A percentile compares a stretch with the other conserved stretches of the same genome.
Evolutionary conservation across 2,888 invertebrate genomes (phyloP).

Genomic region (Orthosia incerta): DNA sequence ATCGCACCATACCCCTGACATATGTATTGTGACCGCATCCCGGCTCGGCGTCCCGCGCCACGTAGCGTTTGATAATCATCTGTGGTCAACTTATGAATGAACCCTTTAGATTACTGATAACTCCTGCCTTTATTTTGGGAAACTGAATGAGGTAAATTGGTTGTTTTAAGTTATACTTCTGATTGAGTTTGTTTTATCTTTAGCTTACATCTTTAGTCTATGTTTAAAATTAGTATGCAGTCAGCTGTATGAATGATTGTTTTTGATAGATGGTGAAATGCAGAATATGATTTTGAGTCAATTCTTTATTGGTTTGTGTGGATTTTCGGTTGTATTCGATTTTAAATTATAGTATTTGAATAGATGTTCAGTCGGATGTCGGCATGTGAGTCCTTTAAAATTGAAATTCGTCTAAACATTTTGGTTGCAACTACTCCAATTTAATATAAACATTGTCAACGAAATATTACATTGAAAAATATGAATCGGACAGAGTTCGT

Average conservation of each 20-base stretch:
- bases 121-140: conserved; percentile 44
- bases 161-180: background rate
- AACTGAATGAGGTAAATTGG: conserved; percentile 52
- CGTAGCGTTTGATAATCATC: conserved; percentile 62
- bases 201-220: background rate
- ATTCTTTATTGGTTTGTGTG: too few relatives aligned
- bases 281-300: background rate
- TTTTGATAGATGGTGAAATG: background rate
- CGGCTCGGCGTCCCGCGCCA: conserved; percentile 12
- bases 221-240: conserved; percentile 4
- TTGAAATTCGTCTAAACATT: too few relatives aligned
- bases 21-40: conserved; percentile 44
- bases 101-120: conserved; percentile 60
- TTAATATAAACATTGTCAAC: too few relatives aligned
- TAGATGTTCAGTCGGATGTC: too few relatives aligned
- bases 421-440: too few relatives aligned
- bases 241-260: background rate
- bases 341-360: too few relatives aligned
- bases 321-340: too few relatives aligned
- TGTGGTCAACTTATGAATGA: conserved; percentile 69
- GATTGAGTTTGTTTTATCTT: conserved; percentile 1
- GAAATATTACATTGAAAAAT: too few relatives aligned
- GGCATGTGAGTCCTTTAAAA: too few relatives aligned
- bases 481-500: too few relatives aligned
- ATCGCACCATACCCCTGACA: background rate